Conservation (phyloP, 2,113 vertebrate species). For the Albula goreensis region DNA sequence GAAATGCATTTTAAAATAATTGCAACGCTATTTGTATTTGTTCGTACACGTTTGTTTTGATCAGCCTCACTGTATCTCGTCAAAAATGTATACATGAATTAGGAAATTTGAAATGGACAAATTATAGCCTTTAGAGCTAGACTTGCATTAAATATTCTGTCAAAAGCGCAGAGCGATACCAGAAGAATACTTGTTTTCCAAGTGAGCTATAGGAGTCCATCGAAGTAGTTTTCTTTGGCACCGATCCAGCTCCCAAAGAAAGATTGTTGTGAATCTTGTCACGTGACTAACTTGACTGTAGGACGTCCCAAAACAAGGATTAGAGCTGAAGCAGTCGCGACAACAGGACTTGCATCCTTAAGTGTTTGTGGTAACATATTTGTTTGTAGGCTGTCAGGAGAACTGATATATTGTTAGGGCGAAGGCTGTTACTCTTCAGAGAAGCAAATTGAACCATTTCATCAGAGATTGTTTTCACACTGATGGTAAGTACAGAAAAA, state of each 20-base stretch:
- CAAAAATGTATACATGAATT: neutral
- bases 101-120: neutral
- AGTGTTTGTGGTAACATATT: constrained; percentile 31
- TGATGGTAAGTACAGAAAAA: constrained; percentile 1
- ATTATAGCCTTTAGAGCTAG: neutral
- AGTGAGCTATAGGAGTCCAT: constrained; percentile 13
- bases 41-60: neutral
- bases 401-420: neutral
- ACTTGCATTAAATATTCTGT: neutral
- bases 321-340: constrained; percentile 16
- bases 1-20: neutral
- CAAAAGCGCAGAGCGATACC: neutral
- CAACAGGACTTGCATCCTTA: constrained; percentile 23
- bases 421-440: neutral
- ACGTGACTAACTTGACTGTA: constrained; percentile 50
- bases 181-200: constrained; percentile 5
- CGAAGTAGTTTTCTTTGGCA: constrained; percentile 25
- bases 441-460: constrained; percentile 6
- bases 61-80: neutral
- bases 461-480: constrained; percentile 2
- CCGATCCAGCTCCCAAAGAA: constrained; percentile 28
- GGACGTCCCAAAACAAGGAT: constrained; percentile 42
- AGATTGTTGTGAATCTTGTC: constrained; percentile 50
- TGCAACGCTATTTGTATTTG: neutral
- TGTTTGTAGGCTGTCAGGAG: constrained; percentile 16